phyloP scores from a whole-genome alignment of 1,140 invertebrate species.

The Cherax destructor region DNA sequence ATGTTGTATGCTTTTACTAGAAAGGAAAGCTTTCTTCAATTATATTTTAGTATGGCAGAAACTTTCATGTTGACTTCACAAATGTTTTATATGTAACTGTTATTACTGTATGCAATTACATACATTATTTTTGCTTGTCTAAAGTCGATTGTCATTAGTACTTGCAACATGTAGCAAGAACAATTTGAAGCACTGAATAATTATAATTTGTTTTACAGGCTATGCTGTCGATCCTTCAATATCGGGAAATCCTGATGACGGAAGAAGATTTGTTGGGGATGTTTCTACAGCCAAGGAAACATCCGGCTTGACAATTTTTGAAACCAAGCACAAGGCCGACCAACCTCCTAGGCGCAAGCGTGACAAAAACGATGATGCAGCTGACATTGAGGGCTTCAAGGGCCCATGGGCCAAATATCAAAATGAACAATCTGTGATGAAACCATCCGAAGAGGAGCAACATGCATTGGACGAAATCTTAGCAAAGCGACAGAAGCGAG shows the following conservation, averaged over 20 bases:
- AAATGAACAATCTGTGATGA: slow-evolving; percentile 91
- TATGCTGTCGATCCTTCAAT: slow-evolving; percentile 96
- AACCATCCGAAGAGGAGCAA: slow-evolving; percentile 94
- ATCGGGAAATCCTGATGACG: slow-evolving; percentile 80
- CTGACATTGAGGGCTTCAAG: slow-evolving; percentile 95
- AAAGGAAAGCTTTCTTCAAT: too few relatives aligned
- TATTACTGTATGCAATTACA: too few relatives aligned
- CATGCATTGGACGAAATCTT: slow-evolving; percentile 95
- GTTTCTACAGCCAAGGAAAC: slow-evolving; percentile 76
- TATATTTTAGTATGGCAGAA: too few relatives aligned
- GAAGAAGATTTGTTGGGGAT: slow-evolving; percentile 82
- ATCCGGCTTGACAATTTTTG: slow-evolving; percentile 88
- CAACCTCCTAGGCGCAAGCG: slow-evolving; percentile 92
- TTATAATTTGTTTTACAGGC: slow-evolving; percentile 77
- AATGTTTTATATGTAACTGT: too few relatives aligned
- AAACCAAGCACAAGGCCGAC: slow-evolving; percentile 81
- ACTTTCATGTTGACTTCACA: too few relatives aligned
- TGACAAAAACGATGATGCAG: slow-evolving; percentile 91
- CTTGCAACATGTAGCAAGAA: too few relatives aligned
- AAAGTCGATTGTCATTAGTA: too few relatives aligned
- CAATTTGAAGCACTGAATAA: too few relatives aligned
- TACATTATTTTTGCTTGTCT: too few relatives aligned
- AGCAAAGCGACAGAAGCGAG: slow-evolving; percentile 91
- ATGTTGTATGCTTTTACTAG: too few relatives aligned
- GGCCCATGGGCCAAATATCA: slow-evolving; percentile 98